Evolutionary conservation across 2,797 vertebrate species (phyloP).

Genomic region (Takifugu ocellatus): DNA sequence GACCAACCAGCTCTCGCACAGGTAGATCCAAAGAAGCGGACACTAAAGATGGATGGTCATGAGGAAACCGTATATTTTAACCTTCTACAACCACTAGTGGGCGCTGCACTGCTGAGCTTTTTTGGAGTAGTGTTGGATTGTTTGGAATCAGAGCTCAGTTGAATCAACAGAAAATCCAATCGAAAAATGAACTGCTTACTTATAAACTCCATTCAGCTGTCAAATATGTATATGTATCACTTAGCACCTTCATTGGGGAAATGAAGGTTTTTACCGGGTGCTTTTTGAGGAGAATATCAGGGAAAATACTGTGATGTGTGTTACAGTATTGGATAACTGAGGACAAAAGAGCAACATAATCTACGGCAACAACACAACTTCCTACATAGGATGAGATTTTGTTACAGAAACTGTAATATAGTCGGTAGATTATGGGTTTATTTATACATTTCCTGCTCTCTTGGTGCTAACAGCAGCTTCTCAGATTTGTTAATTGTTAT

Average conservation of each 20-base stretch:
- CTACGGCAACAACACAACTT: conserved; percentile 3
- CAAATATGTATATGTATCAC: conserved; percentile 7
- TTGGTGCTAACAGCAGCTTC: not conserved
- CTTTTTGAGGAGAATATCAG: conserved; percentile 25
- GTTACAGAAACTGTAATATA: conserved; percentile 14
- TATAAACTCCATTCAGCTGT: conserved; percentile 36
- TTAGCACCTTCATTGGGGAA: conserved; percentile 22
- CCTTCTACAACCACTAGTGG: conserved; percentile 73
- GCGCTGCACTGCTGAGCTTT: conserved; percentile 24
- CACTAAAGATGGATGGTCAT: conserved; percentile 16
- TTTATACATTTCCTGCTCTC: conserved; percentile 2
- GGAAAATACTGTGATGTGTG: conserved; percentile 9
- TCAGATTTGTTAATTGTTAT: conserved; percentile 8
- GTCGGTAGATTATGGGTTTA: conserved; percentile 6
- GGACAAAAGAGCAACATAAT: conserved; percentile 10
- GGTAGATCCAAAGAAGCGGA: conserved; percentile 67
- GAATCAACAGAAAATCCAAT: conserved; percentile 33
- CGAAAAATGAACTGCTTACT: conserved; percentile 40
- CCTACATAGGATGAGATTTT: conserved; percentile 5
- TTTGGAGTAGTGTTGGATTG: conserved; percentile 27
- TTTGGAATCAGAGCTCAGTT: conserved; percentile 22
- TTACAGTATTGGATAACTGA: conserved; percentile 12
- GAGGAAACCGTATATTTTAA: conserved; percentile 18
- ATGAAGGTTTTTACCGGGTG: conserved; percentile 35
- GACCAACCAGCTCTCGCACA: conserved; percentile 83